Conservation (phyloP, 2,888 invertebrate genomes). For the Drosophila fungiperda region DNA sequence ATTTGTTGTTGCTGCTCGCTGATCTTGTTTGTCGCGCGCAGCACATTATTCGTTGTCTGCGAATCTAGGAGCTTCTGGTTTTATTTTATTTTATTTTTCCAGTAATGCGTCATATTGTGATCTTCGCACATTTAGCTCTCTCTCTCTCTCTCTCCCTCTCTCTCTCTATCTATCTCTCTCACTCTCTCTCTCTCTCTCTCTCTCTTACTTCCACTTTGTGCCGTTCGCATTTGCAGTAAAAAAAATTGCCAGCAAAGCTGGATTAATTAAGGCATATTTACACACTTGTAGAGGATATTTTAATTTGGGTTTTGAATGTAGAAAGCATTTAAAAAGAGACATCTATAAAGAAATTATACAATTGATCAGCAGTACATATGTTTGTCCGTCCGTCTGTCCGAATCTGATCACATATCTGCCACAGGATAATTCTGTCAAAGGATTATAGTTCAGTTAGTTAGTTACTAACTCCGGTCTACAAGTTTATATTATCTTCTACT, state of each 20-base stretch:
- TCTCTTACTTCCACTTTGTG: conserved; percentile 1
- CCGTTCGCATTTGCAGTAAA: conserved; percentile 12
- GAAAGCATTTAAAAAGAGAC: background rate
- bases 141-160: background rate
- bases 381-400: background rate
- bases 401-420: background rate
- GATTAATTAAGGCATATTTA: conserved; percentile 19
- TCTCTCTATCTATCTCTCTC: background rate
- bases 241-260: conserved; percentile 6
- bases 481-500: fast-evolving
- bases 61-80: conserved; percentile 77
- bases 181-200: background rate
- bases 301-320: background rate
- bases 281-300: background rate
- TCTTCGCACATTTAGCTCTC: conserved; percentile 43
- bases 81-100: conserved; percentile 36
- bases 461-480: background rate
- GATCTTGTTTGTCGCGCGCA: conserved; percentile 81
- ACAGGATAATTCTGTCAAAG: background rate
- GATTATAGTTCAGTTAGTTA: no score
- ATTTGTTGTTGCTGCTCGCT: conserved; percentile 58
- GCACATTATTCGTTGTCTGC: conserved; percentile 65
- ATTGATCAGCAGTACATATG: background rate
- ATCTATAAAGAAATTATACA: no score
- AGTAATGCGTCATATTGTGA: conserved; percentile 62